Percentiles rank a stretch among this genome's conserved stretches.
Conservation (phyloP, 2,113 vertebrate genomes). For the Leucosticte australis region DNA sequence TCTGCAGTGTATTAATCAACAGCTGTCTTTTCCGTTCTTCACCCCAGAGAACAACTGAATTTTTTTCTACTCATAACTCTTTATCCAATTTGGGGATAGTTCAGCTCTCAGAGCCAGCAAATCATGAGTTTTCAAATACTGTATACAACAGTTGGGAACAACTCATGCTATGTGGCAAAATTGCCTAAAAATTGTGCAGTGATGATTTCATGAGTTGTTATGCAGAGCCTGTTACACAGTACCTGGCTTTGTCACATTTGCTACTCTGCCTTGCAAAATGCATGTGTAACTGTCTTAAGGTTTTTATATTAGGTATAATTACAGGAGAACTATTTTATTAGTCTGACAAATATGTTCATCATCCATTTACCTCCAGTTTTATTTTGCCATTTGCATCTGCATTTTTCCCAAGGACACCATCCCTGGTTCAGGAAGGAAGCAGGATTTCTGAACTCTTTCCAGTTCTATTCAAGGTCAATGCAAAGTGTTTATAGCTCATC, state of each 20-base stretch:
- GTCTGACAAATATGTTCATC: neutral
- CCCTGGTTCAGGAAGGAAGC: neutral
- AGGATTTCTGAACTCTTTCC: neutral
- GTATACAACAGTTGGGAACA: neutral
- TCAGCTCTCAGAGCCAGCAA: constrained; percentile 1
- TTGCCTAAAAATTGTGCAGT: neutral
- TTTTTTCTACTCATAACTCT: neutral
- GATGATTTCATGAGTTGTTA: neutral
- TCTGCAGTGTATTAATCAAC: neutral
- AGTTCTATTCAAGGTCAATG: neutral
- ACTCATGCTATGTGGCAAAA: neutral
- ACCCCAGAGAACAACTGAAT: constrained; percentile 8
- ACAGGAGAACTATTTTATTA: neutral
- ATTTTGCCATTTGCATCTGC: neutral
- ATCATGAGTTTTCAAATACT: neutral
- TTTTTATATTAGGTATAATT: neutral
- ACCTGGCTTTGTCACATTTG: neutral
- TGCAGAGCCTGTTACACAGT: neutral
- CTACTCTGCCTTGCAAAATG: neutral
- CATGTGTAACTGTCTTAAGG: neutral
- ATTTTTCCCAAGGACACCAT: neutral
- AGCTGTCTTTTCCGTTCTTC: neutral
- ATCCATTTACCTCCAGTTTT: neutral
- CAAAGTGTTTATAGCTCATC: neutral
- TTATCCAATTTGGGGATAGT: neutral